Conservation (phyloP, 2,113 vertebrate species). For the Empidonax alnorum region DNA sequence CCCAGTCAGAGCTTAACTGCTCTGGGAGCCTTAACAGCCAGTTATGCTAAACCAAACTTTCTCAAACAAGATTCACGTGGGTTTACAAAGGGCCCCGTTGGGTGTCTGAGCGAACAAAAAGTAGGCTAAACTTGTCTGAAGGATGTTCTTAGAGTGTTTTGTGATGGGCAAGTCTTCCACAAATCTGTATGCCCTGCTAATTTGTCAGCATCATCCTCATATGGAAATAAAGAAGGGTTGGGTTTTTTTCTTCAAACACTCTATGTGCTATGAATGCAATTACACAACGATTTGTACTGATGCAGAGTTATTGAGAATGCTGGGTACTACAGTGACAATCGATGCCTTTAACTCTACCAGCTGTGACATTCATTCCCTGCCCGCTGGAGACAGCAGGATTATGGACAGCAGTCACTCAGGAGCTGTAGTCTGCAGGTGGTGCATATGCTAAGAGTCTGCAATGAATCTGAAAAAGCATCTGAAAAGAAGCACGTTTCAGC, state of each 20-base stretch:
- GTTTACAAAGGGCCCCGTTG: fast-evolving
- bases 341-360: neutral
- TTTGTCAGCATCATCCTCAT: neutral
- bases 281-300: neutral
- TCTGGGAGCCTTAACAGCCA: neutral
- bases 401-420: neutral
- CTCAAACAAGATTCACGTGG: fast-evolving
- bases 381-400: neutral
- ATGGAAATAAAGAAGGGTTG: neutral
- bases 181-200: neutral
- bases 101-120: neutral
- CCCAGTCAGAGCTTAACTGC: neutral
- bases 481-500: neutral
- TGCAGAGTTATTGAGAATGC: neutral
- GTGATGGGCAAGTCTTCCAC: neutral
- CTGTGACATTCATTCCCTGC: neutral
- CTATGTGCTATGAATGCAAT: neutral
- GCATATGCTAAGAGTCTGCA: neutral
- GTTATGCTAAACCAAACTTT: neutral
- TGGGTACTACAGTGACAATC: neutral
- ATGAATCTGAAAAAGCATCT: slow-evolving; percentile 21
- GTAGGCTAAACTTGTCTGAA: neutral
- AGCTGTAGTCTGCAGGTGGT: neutral
- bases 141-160: neutral
- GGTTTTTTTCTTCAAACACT: neutral